Evolutionary conservation across 2,888 invertebrate species (phyloP), one percentile per base, ranked within the genome.

Genomic region (Stenodema calcarata): DNA sequence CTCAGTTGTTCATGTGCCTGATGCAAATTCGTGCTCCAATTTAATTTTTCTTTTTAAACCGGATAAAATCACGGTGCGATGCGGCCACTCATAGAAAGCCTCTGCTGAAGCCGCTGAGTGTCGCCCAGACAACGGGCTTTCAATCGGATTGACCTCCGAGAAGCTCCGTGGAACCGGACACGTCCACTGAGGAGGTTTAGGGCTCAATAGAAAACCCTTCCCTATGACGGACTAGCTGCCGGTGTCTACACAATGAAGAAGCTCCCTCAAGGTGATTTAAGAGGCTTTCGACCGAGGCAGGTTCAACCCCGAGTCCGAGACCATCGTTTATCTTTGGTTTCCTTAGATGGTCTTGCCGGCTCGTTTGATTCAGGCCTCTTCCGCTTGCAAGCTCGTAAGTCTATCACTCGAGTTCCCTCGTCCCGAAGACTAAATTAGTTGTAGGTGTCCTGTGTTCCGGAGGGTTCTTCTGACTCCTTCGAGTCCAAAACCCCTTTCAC

Each of bases 161-260:
- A 44, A 12, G 50, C n/a, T 50, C 50, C 0, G 4, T 16, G n/a
- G 62, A 62, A 62, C 62, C 18, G 18, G 1, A 23, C 35, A 27
- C 73, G 41, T 41, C 41, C 73, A 16, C 73, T 11, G 41, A 16
- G 73, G 35, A 41, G 73, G 35, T 30, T 75, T 75, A 41, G 73
- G 73, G 73, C 73, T 75, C 73, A 75, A 35, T 75, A 35, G 73
- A 7, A 75, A 75, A 62, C 23, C 62, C 62, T 75, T 9, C 73
- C 73, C 73, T 75, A 75, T 41, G 73, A 75, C 73, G 73, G 73
- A 75, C 73, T 75, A 41, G 73, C 73, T 75, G 73, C 35, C 73
- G 73, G 35, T 30, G 18, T n/a, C 73, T 9, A 35, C 35, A 75
- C 73, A 75, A 75, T 75, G 73, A 75, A 75, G 73, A 75, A 75